Evolutionary conservation across 1,140 invertebrate species (phyloP), one percentile per base, ranked within the genome.

Genomic region (Pseudobourletiella spinata): DNA sequence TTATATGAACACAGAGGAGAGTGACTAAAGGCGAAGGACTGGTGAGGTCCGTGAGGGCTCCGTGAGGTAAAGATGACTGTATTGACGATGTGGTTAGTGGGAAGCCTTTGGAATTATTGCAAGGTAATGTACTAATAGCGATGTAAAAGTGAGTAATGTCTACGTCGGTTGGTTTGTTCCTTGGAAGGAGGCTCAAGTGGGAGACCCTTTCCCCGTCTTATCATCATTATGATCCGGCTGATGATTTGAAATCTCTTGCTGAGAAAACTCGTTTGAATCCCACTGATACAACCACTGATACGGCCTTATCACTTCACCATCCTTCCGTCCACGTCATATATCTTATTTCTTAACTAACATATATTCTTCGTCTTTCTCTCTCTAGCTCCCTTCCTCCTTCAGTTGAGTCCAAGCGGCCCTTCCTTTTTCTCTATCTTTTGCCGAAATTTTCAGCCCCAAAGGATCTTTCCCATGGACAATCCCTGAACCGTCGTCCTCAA

Each of bases 201-300:
- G 24, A 25, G 48, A 51, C 24, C 48, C 48, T 32, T 55, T 55
- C 26, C 29, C 14, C 25, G 26, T 22, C 57, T 65, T 32, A 61
- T 61, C 58, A 65, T 60, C 42, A 54, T 22, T 42, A 65, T 42
- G 59, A 61, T 59, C 59, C 55, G 59, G 58, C 62, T 67, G 65
- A 67, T 67, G 61, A 63, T 65, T 26, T 55, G 51, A 63, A 67
- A 61, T 63, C 51, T 48, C 65, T 63, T 63, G 65, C 65, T 67
- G 65, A 63, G 65, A 67, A 67, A 67, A 63, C 65, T 63, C 61
- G 65, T 67, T 67, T 67, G 65, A 67, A 48, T 43, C 57, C 51
- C 54, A 63, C 51, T 63, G 65, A 67, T 67, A 67, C 65, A 63
- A 51, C 56, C 3, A 44, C 52, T 48, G 65, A 67, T 63, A 63